Percentiles rank a stretch among this genome's conserved stretches.
Conservation (phyloP, 2,888 invertebrate species). For the Yponomeuta sedellus region DNA sequence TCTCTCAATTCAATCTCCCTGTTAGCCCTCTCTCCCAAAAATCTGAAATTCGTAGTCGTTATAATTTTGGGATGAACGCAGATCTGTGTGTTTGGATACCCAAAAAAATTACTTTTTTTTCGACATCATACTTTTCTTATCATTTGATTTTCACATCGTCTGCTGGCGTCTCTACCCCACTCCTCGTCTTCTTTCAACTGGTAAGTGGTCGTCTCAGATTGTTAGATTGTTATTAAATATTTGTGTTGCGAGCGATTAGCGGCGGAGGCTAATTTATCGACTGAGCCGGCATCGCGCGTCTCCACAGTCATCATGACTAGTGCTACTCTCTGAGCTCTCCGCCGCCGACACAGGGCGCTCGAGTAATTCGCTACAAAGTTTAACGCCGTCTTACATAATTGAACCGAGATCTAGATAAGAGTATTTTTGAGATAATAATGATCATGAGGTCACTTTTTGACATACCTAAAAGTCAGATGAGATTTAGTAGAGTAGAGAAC, state of each 20-base stretch:
- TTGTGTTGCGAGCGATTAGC: constrained; percentile 75
- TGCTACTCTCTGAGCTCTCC: background rate
- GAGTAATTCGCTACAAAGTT: background rate
- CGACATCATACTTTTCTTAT: background rate
- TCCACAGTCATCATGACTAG: constrained; percentile 19
- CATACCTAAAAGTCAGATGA: too few species aligned
- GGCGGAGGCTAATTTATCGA: constrained; percentile 66
- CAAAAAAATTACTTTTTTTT: too few species aligned
- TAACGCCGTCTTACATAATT: background rate
- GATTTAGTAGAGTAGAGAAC: too few species aligned
- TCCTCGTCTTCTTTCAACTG: constrained; percentile 49
- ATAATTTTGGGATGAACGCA: too few species aligned
- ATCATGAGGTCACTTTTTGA: too few species aligned
- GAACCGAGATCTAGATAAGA: background rate
- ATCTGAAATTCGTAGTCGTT: too few species aligned
- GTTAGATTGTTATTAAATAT: constrained; percentile 76
- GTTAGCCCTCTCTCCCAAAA: too few species aligned
- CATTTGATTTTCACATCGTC: constrained; percentile 12
- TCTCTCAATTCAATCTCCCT: too few species aligned
- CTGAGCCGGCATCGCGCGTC: constrained; percentile 18
- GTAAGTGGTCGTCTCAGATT: constrained; percentile 71
- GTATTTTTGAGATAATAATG: too few species aligned
- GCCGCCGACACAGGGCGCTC: constrained; percentile 7
- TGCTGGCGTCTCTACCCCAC: constrained; percentile 33
- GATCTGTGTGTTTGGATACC: too few species aligned